Evolutionary conservation across 2,888 invertebrate genomes (phyloP), one percentile per base, ranked within the genome.

Genomic region (Isotomurus palustris): DNA sequence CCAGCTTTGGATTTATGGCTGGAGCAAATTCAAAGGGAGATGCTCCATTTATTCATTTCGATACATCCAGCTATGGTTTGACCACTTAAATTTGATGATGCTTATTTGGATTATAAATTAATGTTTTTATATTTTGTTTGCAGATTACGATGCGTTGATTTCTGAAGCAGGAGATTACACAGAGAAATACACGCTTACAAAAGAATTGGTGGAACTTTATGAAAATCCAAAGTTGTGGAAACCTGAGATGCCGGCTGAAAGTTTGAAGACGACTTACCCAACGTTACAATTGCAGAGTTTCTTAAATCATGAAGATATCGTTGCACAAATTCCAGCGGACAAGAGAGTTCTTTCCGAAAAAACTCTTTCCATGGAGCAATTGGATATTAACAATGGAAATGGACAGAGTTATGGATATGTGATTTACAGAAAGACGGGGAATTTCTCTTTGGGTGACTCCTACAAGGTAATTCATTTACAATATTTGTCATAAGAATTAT

Each of bases 341-440:
- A 52, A 58, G 1, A 59, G 53, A 49, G 58, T 64, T 28, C 36
- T 36, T 2, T 2, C 54, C 17, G 51, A 58, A n/a, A 56, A 27
- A 14, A 58, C 68, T 1, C 48, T 69, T 4, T 65, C 73, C 6
- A 72, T 73, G 68, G 73, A 73, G 61, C 61, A 68, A 12, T 60
- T 73, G 28, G 61, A 62, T 1, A 69, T 71, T 58, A 69, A 69
- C 47, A 55, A 54, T 29, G 67, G 76, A 64, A 75, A 74, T 25
- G 81, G 81, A 1, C 83, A 82, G 73, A 77, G 78, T 51, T 80
- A 77, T 66, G 82, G 82, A 1, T 82, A 79, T 68, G 75, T 79
- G 21, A 68, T 81, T 29, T 83, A 83, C 71, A 69, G 78, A 27
- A 79, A 76, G 60, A 64, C 60, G 21, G 56, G 55, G 14, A 8